phyloP scores from a whole-genome alignment of 2,797 vertebrate genomes.

The Enteromius thamalakanensis region DNA sequence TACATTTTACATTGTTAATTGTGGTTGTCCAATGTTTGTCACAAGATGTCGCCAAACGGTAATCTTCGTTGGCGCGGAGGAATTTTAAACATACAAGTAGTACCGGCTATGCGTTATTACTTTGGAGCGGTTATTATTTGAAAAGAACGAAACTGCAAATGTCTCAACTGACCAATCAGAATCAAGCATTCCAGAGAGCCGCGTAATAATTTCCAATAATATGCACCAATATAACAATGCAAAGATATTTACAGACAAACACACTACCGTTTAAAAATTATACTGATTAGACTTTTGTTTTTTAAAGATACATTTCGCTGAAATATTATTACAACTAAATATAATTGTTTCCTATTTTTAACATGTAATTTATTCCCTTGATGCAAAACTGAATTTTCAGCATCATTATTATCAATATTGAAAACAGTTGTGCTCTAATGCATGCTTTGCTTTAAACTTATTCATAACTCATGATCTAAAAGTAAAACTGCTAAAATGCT shows the following conservation, averaged over 20 bases:
- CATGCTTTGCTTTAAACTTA: too few relatives aligned
- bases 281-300: not conserved
- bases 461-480: not conserved
- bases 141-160: too few relatives aligned
- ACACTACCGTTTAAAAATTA: not conserved
- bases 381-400: not conserved
- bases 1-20: too few relatives aligned
- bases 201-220: not conserved
- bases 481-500: not conserved
- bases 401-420: not conserved
- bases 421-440: too few relatives aligned
- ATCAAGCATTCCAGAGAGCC: too few relatives aligned
- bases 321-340: not conserved
- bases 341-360: not conserved
- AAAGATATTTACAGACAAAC: not conserved
- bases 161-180: too few relatives aligned
- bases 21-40: too few relatives aligned
- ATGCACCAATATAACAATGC: not conserved
- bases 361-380: not conserved
- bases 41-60: too few relatives aligned
- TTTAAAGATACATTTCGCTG: not conserved
- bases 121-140: too few relatives aligned
- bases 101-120: too few relatives aligned
- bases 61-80: too few relatives aligned
- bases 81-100: too few relatives aligned